These are phyloP conservation scores for Anthonomus grandis DNA, from an alignment of 1,140 invertebrate species.

Conservation along the genomic window DNA sequence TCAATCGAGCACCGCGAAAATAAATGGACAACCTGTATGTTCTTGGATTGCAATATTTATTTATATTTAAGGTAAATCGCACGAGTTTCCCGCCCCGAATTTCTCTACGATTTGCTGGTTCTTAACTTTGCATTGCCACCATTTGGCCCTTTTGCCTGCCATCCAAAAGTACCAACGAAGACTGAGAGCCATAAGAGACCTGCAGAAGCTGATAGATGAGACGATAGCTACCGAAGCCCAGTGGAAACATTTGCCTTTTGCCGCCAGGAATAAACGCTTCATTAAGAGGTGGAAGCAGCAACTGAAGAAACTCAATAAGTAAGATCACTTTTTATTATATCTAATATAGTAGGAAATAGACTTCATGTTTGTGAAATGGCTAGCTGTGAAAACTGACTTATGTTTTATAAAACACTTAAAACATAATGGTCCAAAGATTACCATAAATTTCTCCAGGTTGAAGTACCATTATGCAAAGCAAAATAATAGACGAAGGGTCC, in stretches of 20 bases:
- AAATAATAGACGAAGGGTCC: too few relatives aligned
- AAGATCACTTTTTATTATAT: constrained; percentile 20
- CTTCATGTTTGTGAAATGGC: too few relatives aligned
- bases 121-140: constrained; percentile 89
- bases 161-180: constrained; percentile 84
- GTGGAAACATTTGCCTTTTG: constrained; percentile 76
- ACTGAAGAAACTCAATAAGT: constrained; percentile 63
- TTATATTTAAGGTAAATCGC: constrained; percentile 53
- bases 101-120: constrained; percentile 98
- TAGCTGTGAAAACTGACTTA: too few relatives aligned
- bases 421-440: too few relatives aligned
- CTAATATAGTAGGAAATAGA: too few relatives aligned
- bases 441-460: too few relatives aligned
- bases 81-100: constrained; percentile 73
- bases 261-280: constrained; percentile 79
- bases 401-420: too few relatives aligned
- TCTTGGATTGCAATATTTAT: too few relatives aligned
- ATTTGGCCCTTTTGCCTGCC: constrained; percentile 83
- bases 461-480: too few relatives aligned
- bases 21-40: too few relatives aligned
- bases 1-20: too few relatives aligned
- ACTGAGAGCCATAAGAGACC: constrained; percentile 75
- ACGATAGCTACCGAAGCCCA: constrained; percentile 74
- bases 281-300: constrained; percentile 86
- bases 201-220: constrained; percentile 90